These are phyloP conservation scores for Poliocrania exsul DNA, from an alignment of 2,797 vertebrate genomes.

Conservation along the genomic window DNA sequence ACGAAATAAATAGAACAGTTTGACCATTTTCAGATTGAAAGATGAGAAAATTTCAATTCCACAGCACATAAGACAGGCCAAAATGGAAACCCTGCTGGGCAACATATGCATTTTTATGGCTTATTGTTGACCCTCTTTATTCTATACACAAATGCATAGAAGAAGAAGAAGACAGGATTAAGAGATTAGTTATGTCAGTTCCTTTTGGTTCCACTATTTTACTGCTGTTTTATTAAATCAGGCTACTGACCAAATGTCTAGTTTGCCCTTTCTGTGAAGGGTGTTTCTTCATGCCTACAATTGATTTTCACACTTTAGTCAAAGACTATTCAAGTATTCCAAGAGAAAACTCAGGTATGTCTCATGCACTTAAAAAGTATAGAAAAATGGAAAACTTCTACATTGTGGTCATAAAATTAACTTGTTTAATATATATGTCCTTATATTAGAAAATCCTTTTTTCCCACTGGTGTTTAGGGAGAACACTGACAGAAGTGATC, in stretches of 20 bases:
- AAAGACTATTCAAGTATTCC: slow-evolving; percentile 41
- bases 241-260: slow-evolving; percentile 42
- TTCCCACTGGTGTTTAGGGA: neutral
- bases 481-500: neutral
- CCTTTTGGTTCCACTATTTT: slow-evolving; percentile 57
- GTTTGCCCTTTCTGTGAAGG: slow-evolving; percentile 20
- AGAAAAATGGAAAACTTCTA: neutral
- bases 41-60: slow-evolving; percentile 46
- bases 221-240: slow-evolving; percentile 51
- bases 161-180: slow-evolving; percentile 68
- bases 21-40: neutral
- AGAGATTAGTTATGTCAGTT: slow-evolving; percentile 72
- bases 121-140: slow-evolving; percentile 46
- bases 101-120: slow-evolving; percentile 66
- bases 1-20: neutral
- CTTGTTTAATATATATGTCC: neutral
- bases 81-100: slow-evolving; percentile 55
- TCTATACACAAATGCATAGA: slow-evolving; percentile 32
- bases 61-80: neutral
- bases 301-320: slow-evolving; percentile 68
- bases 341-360: slow-evolving; percentile 46
- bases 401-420: neutral
- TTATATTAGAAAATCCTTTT: neutral
- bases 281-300: slow-evolving; percentile 53
- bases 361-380: neutral